A percentile compares a stretch with the other conserved stretches of the same genome.
These are phyloP conservation scores for Eulemur macaco DNA, from an alignment of 2,113 vertebrate genomes.

Conservation along the genomic window DNA sequence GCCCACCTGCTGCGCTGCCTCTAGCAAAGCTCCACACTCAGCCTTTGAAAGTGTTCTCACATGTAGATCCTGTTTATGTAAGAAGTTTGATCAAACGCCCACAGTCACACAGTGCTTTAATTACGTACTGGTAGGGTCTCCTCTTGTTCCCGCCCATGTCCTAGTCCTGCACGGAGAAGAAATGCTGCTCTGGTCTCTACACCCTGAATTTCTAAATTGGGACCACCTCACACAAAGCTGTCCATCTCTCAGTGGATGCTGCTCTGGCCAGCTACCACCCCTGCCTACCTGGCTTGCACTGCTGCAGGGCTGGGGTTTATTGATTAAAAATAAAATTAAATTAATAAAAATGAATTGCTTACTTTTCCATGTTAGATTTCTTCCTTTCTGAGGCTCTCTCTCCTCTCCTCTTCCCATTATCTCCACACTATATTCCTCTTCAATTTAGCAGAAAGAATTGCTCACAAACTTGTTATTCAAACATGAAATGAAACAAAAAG, in stretches of 20 bases:
- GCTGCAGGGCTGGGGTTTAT: not conserved
- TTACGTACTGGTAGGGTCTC: not conserved
- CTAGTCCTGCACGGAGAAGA: not conserved
- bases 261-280: not conserved
- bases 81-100: constrained; percentile 48
- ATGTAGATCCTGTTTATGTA: constrained; percentile 52
- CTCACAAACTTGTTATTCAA: not conserved
- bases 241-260: not conserved
- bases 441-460: not conserved
- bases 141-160: not conserved
- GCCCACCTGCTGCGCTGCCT: not conserved
- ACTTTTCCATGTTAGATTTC: not conserved
- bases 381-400: not conserved
- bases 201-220: not conserved
- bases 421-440: not conserved
- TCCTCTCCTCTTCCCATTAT: not conserved
- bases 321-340: not conserved
- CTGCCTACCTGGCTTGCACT: not conserved
- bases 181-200: not conserved
- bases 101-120: constrained; percentile 15
- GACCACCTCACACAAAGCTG: not conserved
- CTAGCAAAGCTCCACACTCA: not conserved
- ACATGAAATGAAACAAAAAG: not conserved
- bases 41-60: constrained; percentile 52
- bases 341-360: not conserved